Conservation (phyloP, 2,113 vertebrate genomes). For the Chelonoidis abingdonii region DNA sequence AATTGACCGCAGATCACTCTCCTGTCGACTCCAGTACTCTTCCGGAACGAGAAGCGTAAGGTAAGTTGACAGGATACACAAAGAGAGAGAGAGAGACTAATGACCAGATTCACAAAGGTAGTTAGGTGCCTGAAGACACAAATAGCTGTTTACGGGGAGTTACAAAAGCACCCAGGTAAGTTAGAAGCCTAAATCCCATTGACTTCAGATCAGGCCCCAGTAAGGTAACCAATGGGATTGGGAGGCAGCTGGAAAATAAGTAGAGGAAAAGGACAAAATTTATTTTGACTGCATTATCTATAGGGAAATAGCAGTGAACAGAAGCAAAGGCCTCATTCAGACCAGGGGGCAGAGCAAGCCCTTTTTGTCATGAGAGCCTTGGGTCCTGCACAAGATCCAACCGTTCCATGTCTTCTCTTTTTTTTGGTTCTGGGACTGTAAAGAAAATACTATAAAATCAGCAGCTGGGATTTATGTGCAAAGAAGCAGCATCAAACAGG, state of each 20-base stretch:
- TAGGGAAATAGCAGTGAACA: not conserved
- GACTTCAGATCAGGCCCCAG: not conserved
- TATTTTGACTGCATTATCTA: not conserved
- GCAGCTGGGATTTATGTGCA: slow-evolving; percentile 4
- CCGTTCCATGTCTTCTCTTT: not conserved
- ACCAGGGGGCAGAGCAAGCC: not conserved
- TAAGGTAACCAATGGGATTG: not conserved
- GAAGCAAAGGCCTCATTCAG: not conserved
- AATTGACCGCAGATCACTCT: no score
- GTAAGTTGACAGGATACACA: not conserved
- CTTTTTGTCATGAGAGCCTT: not conserved
- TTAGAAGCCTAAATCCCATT: not conserved
- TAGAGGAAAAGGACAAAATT: not conserved
- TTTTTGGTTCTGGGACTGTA: not conserved
- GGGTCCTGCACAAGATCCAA: not conserved
- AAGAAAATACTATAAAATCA: slow-evolving; percentile 5
- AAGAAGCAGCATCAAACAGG: not conserved
- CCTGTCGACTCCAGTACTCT: no score
- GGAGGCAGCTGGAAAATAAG: rapidly evolving
- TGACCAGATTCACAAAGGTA: not conserved
- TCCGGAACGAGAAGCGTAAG: no score
- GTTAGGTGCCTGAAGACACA: not conserved
- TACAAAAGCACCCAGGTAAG: not conserved
- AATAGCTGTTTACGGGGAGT: not conserved
- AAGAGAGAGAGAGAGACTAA: not conserved